Percentiles rank a stretch among this genome's conserved stretches.
Conservation (phyloP, 2,797 vertebrate genomes). For the Semotilus atromaculatus region DNA sequence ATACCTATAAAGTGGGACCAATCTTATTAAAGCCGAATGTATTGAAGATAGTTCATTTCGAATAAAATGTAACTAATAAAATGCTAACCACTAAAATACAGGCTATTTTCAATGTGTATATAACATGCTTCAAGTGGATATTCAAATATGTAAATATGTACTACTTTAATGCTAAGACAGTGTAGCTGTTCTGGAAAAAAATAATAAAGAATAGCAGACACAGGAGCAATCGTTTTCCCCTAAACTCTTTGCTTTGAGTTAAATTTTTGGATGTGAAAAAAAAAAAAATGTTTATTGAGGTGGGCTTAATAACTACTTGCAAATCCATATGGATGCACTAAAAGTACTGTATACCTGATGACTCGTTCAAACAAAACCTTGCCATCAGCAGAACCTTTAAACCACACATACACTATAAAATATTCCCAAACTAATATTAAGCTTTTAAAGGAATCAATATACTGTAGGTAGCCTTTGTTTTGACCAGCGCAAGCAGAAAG, state of each 20-base stretch:
- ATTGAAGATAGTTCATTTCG: background rate
- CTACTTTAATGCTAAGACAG: background rate
- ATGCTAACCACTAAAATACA: background rate
- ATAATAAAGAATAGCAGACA: too few relatives aligned
- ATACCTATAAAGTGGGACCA: too few relatives aligned
- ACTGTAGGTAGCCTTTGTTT: slow-evolving; percentile 29
- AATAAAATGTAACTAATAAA: background rate
- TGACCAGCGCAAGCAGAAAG: slow-evolving; percentile 45
- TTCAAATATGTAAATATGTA: background rate
- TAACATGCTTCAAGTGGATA: background rate
- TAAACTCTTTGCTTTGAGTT: background rate
- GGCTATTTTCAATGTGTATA: background rate
- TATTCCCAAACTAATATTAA: slow-evolving; percentile 48
- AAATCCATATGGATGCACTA: slow-evolving; percentile 19
- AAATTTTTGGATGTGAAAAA: background rate
- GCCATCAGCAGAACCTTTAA: slow-evolving; percentile 55
- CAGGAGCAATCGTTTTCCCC: background rate
- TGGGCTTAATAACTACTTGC: slow-evolving; percentile 5
- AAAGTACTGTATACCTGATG: slow-evolving; percentile 33
- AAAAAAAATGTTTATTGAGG: background rate
- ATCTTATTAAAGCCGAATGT: too few relatives aligned
- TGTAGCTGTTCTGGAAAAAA: too few relatives aligned
- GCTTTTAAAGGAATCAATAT: slow-evolving; percentile 57
- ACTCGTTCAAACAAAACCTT: slow-evolving; percentile 48
- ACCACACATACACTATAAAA: slow-evolving; percentile 51